Base-by-base conservation (phyloP, 1,140 invertebrate species). In the Magallana angulata region DNA sequence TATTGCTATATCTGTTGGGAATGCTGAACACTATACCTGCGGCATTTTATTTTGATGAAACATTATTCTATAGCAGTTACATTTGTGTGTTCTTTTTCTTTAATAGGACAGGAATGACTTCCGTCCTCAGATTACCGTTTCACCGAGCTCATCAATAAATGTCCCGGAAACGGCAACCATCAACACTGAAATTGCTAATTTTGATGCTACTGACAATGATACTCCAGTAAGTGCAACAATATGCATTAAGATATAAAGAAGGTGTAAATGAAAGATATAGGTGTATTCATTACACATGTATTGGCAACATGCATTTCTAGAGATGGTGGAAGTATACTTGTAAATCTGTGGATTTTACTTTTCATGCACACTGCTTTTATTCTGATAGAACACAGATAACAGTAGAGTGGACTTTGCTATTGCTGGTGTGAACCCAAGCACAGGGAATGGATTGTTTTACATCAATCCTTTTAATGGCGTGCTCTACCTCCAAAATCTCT, bases 341-440 rank as follows among this genome's bases (percentile, higher is more conserved):
- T 24, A 24, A 24, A 24, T 48, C 36, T 48, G 36, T 48, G 36
- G 3, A 64, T 14, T 64, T 64, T 64, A 18, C 62, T 64, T 64
- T 7, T 64, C 62, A 64, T 64, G 14, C 5, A 64, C 62, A 5
- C 36, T 48, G 36, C 36, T 48, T 82, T 57, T 60, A 48, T 12
- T n/a, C 76, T 87, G 71, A 14, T 85, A 91, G 90, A 90, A 91
- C 56, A 89, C 90, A 6, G 68, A 84, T 30, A 92, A 91, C 89
- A 91, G 89, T 57, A 68, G 89, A 56, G 84, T 92, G 7, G 48
- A 82, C 8, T 91, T 87, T 84, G 57, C 76, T 30, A 92, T 92
- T 76, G 80, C 57, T 48, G 83, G 85, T 71, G 87, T 91, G 18
- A 81, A n/a, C n/a, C 86, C 86, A 24, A 71, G 14, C 62, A 80